Conservation (phyloP, 2,797 vertebrate genomes). For the Propithecus deckenii region DNA sequence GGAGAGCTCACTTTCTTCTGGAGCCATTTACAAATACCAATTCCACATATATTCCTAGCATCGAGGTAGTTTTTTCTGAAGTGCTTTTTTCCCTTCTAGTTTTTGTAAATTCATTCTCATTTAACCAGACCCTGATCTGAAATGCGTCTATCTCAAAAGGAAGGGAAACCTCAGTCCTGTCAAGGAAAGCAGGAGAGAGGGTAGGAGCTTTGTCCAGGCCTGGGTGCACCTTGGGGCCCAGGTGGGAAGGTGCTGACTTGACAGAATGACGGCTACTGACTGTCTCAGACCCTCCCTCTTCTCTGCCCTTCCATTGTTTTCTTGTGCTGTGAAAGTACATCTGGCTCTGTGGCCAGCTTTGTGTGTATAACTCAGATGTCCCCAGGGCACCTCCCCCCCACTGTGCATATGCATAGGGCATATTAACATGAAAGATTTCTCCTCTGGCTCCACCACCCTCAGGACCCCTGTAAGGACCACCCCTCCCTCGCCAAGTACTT, state of each 20-base stretch:
- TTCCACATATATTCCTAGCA: not conserved
- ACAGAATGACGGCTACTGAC: not conserved
- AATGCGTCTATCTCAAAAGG: not conserved
- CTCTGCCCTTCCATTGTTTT: not conserved
- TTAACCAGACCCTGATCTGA: not conserved
- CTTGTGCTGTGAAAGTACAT: not conserved
- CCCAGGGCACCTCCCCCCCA: too few relatives aligned
- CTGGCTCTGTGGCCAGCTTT: not conserved
- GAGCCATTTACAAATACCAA: not conserved
- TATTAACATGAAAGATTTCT: not conserved
- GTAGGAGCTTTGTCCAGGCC: too few relatives aligned
- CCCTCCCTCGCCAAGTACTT: accelerated
- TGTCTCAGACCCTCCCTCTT: not conserved
- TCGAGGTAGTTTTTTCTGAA: not conserved
- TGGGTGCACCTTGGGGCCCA: accelerated
- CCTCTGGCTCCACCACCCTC: too few relatives aligned
- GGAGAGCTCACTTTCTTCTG: not conserved
- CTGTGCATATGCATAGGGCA: too few relatives aligned
- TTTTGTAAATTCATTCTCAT: not conserved
- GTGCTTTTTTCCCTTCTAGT: not conserved
- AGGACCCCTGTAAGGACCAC: accelerated
- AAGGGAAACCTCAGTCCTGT: not conserved
- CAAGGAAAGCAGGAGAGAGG: not conserved
- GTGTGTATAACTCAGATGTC: not conserved
- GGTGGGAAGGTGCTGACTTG: not conserved